Evolutionary conservation across 2,888 invertebrate species (phyloP).

Genomic region (Malacosoma neustria): DNA sequence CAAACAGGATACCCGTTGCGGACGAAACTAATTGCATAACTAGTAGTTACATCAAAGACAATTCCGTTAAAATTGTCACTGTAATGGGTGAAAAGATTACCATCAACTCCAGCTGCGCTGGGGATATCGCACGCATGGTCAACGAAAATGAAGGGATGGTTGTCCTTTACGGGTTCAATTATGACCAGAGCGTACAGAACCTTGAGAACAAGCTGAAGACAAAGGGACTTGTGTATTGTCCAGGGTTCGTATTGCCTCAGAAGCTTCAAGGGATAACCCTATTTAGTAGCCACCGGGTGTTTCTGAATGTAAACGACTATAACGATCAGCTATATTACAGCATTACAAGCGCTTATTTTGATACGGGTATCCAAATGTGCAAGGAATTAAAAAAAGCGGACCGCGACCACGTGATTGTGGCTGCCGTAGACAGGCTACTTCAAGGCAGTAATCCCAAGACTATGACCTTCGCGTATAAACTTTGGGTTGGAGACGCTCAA

Average conservation of each 20-base stretch:
- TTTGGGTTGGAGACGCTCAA: background rate
- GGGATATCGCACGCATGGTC: background rate
- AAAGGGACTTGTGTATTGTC: background rate
- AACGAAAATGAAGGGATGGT: background rate
- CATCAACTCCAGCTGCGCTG: background rate
- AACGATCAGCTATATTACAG: background rate
- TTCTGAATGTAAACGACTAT: background rate
- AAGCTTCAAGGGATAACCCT: background rate
- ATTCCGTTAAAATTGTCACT: background rate
- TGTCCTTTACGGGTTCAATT: background rate
- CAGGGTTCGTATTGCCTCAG: background rate
- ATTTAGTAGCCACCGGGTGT: background rate
- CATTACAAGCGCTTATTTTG: constrained; percentile 1
- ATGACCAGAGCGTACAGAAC: background rate
- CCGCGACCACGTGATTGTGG: background rate
- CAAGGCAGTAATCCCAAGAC: background rate
- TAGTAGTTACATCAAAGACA: background rate
- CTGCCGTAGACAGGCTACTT: background rate
- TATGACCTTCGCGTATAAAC: constrained; percentile 2
- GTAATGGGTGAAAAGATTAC: background rate
- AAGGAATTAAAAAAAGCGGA: background rate
- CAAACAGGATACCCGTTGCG: background rate
- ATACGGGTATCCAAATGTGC: background rate
- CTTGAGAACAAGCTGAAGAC: background rate
- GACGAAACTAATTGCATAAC: background rate